Evolutionary conservation across 2,113 vertebrate genomes (phyloP).

Genomic region (Corythaixoides concolor): DNA sequence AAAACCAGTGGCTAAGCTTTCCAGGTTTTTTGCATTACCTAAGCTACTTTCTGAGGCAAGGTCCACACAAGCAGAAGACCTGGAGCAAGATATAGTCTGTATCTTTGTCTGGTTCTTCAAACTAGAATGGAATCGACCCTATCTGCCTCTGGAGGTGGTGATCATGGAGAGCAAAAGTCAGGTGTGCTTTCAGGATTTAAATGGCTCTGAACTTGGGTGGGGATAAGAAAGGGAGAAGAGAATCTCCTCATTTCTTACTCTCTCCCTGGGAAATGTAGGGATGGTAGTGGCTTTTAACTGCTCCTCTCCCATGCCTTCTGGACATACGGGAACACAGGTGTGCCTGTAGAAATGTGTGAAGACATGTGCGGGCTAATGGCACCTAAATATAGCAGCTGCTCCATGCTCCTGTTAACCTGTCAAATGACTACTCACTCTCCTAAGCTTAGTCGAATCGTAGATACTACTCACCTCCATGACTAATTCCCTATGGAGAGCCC

Average conservation of each 20-base stretch:
- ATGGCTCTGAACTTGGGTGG: not conserved
- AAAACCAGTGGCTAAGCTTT: not conserved
- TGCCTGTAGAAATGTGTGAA: not conserved
- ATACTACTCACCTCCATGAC: not conserved
- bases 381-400: constrained; percentile 7
- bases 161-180: not conserved
- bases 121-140: not conserved
- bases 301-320: not conserved
- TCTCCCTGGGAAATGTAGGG: not conserved
- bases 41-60: not conserved
- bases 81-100: not conserved
- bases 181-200: not conserved
- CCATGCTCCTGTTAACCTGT: not conserved
- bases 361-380: not conserved
- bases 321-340: not conserved
- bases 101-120: not conserved
- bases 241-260: not conserved
- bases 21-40: not conserved
- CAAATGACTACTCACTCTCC: not conserved
- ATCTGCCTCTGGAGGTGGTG: not conserved
- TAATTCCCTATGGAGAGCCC: not conserved
- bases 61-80: not conserved
- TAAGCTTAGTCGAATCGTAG: not conserved
- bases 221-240: not conserved
- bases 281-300: not conserved